phyloP scores from a whole-genome alignment of 2,113 vertebrate species.

The Xiphophorus couchianus region DNA sequence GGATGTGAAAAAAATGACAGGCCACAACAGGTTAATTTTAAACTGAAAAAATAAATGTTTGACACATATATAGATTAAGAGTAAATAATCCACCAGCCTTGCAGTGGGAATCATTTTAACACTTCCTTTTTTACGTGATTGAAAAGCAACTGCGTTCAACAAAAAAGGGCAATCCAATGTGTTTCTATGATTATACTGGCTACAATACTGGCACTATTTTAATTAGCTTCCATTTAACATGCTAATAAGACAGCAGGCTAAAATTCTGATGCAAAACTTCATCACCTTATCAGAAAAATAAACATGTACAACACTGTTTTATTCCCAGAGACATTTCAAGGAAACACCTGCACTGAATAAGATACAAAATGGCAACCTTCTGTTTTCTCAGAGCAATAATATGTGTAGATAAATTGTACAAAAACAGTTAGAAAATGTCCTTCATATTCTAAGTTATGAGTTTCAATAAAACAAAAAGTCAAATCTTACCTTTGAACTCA shows the following conservation, averaged over 20 bases:
- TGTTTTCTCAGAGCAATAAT: background rate
- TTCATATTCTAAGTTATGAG: background rate
- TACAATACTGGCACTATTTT: background rate
- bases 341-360: background rate
- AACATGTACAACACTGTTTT: background rate
- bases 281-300: background rate
- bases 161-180: background rate
- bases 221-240: background rate
- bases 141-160: background rate
- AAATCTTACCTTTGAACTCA: slow-evolving; percentile 82
- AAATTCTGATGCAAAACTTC: background rate
- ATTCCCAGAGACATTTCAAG: background rate
- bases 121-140: background rate
- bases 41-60: background rate
- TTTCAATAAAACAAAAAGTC: background rate
- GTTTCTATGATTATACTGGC: background rate
- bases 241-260: background rate
- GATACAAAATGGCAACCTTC: background rate
- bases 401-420: background rate
- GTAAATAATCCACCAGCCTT: background rate
- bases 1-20: background rate
- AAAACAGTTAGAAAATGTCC: background rate
- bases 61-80: background rate
- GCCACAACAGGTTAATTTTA: too few relatives aligned
- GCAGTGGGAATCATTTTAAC: slow-evolving; percentile 6